A percentile compares a stretch with the other conserved stretches of the same genome.
These are phyloP conservation scores for Podarcis raffonei DNA, from an alignment of 2,113 vertebrate species.

Conservation along the genomic window DNA sequence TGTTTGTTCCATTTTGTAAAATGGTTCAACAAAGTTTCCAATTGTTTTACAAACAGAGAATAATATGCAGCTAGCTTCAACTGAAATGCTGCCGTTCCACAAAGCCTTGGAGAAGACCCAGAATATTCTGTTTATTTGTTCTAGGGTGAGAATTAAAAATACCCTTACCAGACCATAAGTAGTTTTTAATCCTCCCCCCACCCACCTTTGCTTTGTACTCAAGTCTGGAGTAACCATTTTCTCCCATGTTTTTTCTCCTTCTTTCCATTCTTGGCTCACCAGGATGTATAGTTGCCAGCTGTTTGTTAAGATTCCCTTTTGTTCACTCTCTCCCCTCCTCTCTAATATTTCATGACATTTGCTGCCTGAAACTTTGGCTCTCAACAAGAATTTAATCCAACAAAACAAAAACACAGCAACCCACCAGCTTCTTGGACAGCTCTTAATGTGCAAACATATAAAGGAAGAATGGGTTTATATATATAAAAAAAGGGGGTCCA, in stretches of 20 bases:
- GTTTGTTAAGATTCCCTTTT: slow-evolving; percentile 61
- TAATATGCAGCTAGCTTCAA: neutral
- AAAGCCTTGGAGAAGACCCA: slow-evolving; percentile 43
- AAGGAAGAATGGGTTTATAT: slow-evolving; percentile 54
- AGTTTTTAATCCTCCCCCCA: slow-evolving; percentile 44
- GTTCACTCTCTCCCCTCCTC: slow-evolving; percentile 43
- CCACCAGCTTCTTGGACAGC: slow-evolving; percentile 53
- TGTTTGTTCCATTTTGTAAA: slow-evolving; percentile 12
- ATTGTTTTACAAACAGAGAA: neutral
- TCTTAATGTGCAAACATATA: slow-evolving; percentile 72
- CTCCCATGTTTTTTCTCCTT: slow-evolving; percentile 50
- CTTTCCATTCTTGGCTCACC: slow-evolving; percentile 45
- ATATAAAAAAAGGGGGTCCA: slow-evolving; percentile 48
- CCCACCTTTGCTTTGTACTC: slow-evolving; percentile 50
- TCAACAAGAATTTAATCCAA: slow-evolving; percentile 66
- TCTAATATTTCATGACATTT: slow-evolving; percentile 62
- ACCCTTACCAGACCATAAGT: slow-evolving; percentile 45
- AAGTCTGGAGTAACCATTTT: slow-evolving; percentile 47
- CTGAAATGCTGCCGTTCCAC: neutral
- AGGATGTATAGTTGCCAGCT: slow-evolving; percentile 63
- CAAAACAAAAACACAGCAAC: slow-evolving; percentile 66
- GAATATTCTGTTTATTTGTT: slow-evolving; percentile 32
- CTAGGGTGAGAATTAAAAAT: slow-evolving; percentile 58
- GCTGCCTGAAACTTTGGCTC: slow-evolving; percentile 60
- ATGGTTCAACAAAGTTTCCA: neutral